Evolutionary conservation across 1,140 invertebrate genomes (phyloP), one percentile per base, ranked within the genome.

Genomic region (Euwallacea similis): DNA sequence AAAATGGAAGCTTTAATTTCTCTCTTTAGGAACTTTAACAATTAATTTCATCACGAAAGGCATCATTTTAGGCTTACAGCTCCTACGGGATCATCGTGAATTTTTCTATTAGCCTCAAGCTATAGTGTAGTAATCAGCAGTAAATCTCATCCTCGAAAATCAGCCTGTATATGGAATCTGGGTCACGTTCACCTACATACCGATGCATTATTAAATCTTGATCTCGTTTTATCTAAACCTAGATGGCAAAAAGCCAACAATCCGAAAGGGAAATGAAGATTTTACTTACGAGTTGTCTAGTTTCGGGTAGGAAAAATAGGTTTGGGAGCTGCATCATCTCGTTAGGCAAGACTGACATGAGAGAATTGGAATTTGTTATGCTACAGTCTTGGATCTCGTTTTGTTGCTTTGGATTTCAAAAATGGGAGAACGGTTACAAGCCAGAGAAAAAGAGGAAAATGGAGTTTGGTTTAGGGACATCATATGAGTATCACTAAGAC

Each of bases 201-300:
- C 9, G 46, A 13, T 21, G 55, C 13, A 58, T 58, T 15, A 58
- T 21, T 58, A 58, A 58, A 58, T 58, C 55, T 11, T 58, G 55
- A 58, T 16, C 13, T 58, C 55, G 16, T 58, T 16, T 58, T 58
- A 58, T 58, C 55, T 58, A 41, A 58, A 58, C 55, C 13, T 50
- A 21, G n/a, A 58, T 58, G 55, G 55, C 55, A 58, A 58, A 58
- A 58, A 58, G 55, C 55, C 55, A 58, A 58, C 55, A 58, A 41
- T 58, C 55, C 55, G 7, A 58, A 10, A 16, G 21, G 10, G 55
- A 21, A 21, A 58, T 58, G 13, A 15, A 58, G 13, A 10, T n/a
- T 58, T 58, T 58, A 16, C 55, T 33, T 33, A 50, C 46, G 46
- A 50, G 13, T 13, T 50, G 46, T 13, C 46, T 50, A 10, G 46